Base-by-base conservation (phyloP, 2,888 invertebrate genomes). In the Pandemis corylana region DNA sequence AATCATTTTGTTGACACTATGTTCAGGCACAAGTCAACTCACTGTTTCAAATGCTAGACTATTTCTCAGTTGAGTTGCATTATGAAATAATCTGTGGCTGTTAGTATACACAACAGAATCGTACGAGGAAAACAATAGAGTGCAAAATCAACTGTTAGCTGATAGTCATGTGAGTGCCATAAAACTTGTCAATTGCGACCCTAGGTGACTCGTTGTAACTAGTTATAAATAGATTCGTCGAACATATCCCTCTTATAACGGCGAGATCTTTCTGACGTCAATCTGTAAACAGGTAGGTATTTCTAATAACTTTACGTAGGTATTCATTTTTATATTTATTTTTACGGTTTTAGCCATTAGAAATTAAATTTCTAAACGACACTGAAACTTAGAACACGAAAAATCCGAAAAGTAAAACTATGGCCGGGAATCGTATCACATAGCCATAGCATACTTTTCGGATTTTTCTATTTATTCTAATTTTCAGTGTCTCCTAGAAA, bases 161-260 rank as follows among this genome's bases (percentile, higher is more conserved):
- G 15, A 46, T 64, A 46, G 61, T 56, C 56, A 68, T 49, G 59
- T 15, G 68, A 36, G 49, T 68, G 59, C 61, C n/a, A 15, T 49
- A 66, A 20, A 28, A 59, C 28, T 42, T 63, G 44, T 51, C 72
- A 68, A 72, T 68, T 72, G 68, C 9, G 51, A 72, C 62, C 67
- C 62, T 68, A 73, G 56, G 68, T 73, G 49, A 51, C 67, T 28
- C 63, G 56, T 64, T 64, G 51, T 28, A 64, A 59, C 15, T 67
- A 46, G 49, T 65, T 71, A 71, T 65, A 61, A 68, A 61, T 68
- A 61, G 46, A 61, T 20, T n/a, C 36, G 56, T 56, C 6, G 42
- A 36, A 20, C 44, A 64, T 56, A 71, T 59, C 56, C 56, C 7
- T 65, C 56, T 59, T 65, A 12, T 49, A 28, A 65, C 28, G 49